A percentile compares a stretch with the other conserved stretches of the same genome.
Evolutionary conservation across 2,797 vertebrate genomes (phyloP).

Genomic region (Phalloptychus januarius): DNA sequence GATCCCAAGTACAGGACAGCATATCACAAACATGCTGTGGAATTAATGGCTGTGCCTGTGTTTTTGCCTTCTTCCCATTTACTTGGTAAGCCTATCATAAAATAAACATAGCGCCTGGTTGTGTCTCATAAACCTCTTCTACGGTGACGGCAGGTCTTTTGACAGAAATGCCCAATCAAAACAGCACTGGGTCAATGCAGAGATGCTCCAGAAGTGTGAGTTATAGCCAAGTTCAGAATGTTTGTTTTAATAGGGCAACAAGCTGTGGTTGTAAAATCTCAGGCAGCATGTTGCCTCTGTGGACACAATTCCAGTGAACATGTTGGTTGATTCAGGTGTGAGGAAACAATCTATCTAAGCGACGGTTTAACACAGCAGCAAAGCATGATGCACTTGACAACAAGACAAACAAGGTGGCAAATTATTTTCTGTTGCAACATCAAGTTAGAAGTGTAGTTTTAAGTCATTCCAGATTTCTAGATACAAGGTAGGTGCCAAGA

Average conservation of each 20-base stretch:
- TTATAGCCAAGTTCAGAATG: constrained; percentile 64
- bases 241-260: constrained; percentile 77
- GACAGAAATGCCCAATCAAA: constrained; percentile 77
- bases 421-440: constrained; percentile 17
- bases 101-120: constrained; percentile 64
- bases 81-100: constrained; percentile 74
- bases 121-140: constrained; percentile 64
- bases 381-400: background rate
- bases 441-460: constrained; percentile 14
- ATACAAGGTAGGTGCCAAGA: constrained; percentile 11
- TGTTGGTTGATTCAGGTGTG: constrained; percentile 40
- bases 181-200: constrained; percentile 67
- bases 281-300: constrained; percentile 58
- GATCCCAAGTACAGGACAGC: constrained; percentile 35
- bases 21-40: constrained; percentile 53
- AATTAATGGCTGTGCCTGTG: constrained; percentile 63
- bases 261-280: constrained; percentile 64
- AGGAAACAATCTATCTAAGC: background rate
- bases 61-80: constrained; percentile 43
- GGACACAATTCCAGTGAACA: constrained; percentile 49
- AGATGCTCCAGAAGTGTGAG: constrained; percentile 65
- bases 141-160: constrained; percentile 56
- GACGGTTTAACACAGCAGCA: background rate
- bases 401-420: constrained; percentile 15
- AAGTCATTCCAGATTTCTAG: constrained; percentile 13